A percentile compares a stretch with the other conserved stretches of the same genome.
Evolutionary conservation across 2,888 invertebrate genomes (phyloP).

Genomic region (Drosophila yooni): DNA sequence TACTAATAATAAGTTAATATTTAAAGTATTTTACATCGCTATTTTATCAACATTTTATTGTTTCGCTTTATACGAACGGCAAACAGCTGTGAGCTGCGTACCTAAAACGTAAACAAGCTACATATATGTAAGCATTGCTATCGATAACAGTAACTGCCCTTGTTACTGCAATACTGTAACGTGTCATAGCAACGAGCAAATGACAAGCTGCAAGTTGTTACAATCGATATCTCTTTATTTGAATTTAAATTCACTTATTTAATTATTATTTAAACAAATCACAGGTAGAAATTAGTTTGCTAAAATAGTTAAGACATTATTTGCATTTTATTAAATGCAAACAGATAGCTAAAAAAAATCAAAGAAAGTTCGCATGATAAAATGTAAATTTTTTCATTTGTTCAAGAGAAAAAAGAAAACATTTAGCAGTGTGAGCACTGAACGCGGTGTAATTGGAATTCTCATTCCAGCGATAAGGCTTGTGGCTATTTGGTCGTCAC

Average conservation of each 20-base stretch:
- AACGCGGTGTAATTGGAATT: not conserved
- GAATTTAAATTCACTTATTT: slow-evolving; percentile 1
- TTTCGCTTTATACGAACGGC: not conserved
- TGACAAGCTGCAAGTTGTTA: not conserved
- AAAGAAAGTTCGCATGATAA: not conserved
- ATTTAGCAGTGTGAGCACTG: not conserved
- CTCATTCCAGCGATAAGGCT: slow-evolving; percentile 30
- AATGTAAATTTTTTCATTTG: not conserved
- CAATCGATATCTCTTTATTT: not conserved
- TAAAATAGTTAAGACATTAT: not conserved
- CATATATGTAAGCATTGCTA: slow-evolving; percentile 7
- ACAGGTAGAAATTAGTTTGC: not conserved
- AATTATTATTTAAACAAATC: not conserved
- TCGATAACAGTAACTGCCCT: slow-evolving; percentile 29
- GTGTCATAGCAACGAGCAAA: slow-evolving; percentile 23
- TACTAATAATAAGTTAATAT: not conserved
- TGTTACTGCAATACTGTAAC: slow-evolving; percentile 1
- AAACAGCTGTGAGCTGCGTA: slow-evolving; percentile 43
- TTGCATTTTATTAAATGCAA: not conserved
- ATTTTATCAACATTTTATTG: not conserved
- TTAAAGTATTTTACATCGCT: not conserved
- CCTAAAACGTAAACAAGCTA: not conserved
- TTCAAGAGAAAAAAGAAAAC: slow-evolving; percentile 1
- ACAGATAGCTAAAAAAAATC: not conserved
- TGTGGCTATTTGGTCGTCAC: slow-evolving; percentile 1